A percentile compares a stretch with the other conserved stretches of the same genome.
Conservation (phyloP, 2,888 invertebrate species). For the Cephus runcator region DNA sequence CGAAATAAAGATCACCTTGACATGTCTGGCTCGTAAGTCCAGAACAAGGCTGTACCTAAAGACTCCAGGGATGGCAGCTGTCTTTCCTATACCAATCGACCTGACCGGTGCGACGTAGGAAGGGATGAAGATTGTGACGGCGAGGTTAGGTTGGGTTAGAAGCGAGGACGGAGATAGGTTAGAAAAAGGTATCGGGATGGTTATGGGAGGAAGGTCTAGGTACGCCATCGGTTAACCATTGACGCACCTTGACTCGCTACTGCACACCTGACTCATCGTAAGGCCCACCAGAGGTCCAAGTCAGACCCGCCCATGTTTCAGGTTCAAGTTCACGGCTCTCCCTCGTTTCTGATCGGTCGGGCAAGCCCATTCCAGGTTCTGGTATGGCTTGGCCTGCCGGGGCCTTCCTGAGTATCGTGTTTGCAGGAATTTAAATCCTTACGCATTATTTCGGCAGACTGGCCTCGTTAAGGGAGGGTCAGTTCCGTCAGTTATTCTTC, state of each 20-base stretch:
- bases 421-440: slow-evolving; percentile 5
- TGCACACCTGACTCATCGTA: slow-evolving; percentile 31
- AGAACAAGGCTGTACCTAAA: slow-evolving; percentile 34
- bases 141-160: too few species aligned
- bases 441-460: not conserved
- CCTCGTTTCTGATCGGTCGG: not conserved
- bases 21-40: slow-evolving; percentile 28
- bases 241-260: slow-evolving; percentile 1
- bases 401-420: not conserved
- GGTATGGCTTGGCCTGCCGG: not conserved
- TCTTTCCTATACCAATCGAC: not conserved
- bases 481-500: not conserved
- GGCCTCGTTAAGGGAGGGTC: not conserved
- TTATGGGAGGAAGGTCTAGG: too few species aligned
- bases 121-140: too few species aligned
- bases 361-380: not conserved
- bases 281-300: slow-evolving; percentile 12
- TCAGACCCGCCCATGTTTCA: slow-evolving; percentile 5
- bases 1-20: slow-evolving; percentile 31
- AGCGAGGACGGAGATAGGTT: too few species aligned
- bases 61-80: not conserved
- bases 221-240: not conserved
- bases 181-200: too few species aligned
- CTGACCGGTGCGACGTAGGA: too few species aligned
- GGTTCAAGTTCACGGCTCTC: slow-evolving; percentile 46